Evolutionary conservation across 1,140 invertebrate species (phyloP).

Genomic region (Anagrus nilaparvatae): DNA sequence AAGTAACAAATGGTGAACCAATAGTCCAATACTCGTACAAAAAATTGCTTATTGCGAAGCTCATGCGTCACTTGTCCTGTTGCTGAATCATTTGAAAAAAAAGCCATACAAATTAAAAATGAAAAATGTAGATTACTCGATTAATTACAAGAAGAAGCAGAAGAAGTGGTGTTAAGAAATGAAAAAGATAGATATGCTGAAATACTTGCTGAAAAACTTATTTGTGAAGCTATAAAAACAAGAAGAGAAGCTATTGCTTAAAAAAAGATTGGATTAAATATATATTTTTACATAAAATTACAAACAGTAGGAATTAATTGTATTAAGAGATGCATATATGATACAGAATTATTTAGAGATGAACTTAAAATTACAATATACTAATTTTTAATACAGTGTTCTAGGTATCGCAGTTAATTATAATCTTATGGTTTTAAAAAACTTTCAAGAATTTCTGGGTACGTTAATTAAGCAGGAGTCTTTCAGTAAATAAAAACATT

Average conservation of each 20-base stretch:
- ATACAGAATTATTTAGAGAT: conserved; percentile 45
- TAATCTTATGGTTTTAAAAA: too few species aligned
- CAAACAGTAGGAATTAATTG: neutral
- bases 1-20: too few species aligned
- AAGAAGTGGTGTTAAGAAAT: conserved; percentile 36
- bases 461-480: too few species aligned
- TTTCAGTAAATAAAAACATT: too few species aligned
- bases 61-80: too few species aligned
- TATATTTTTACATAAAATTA: neutral
- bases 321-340: conserved; percentile 44
- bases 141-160: conserved; percentile 40
- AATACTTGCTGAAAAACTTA: conserved; percentile 39
- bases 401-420: too few species aligned
- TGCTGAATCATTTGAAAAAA: too few species aligned
- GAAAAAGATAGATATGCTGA: conserved; percentile 36
- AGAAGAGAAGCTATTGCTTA: conserved; percentile 25
- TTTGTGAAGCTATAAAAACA: conserved; percentile 32
- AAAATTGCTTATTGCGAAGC: too few species aligned
- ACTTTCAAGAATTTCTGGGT: too few species aligned
- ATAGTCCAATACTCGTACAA: too few species aligned
- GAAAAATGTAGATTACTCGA: conserved; percentile 32
- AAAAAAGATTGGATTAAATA: conserved; percentile 26
- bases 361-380: too few species aligned
- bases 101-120: conserved; percentile 36
- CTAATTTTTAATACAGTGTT: too few species aligned